Evolutionary conservation across 2,113 vertebrate species (phyloP).

Genomic region (Stigmatopora argus): DNA sequence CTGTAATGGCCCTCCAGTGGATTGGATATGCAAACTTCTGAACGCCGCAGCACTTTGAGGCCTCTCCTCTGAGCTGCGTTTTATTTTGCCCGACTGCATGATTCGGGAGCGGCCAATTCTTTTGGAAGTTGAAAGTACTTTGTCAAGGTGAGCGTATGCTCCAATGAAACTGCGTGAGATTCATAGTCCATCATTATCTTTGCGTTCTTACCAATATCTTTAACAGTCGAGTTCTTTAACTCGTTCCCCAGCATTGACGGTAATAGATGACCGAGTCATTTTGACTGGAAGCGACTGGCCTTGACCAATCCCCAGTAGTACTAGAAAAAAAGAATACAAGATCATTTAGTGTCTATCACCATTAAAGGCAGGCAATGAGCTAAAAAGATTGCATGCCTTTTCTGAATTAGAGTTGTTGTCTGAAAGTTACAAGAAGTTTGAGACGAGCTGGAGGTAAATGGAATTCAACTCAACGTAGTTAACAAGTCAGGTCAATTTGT

Average conservation of each 20-base stretch:
- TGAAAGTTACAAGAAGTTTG: too few relatives aligned
- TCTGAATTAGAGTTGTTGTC: too few relatives aligned
- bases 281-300: not conserved
- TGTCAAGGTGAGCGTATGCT: constrained; percentile 58
- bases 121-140: constrained; percentile 53
- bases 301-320: not conserved
- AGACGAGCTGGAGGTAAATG: too few relatives aligned
- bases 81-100: constrained; percentile 52
- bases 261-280: not conserved
- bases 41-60: constrained; percentile 45
- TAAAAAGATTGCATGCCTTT: too few relatives aligned
- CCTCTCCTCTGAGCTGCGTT: constrained; percentile 39
- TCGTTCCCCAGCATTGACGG: not conserved
- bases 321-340: too few relatives aligned
- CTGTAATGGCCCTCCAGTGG: constrained; percentile 62
- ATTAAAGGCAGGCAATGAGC: too few relatives aligned
- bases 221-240: not conserved
- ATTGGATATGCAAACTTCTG: constrained; percentile 50
- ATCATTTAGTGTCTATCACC: too few relatives aligned
- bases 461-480: too few relatives aligned
- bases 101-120: constrained; percentile 49
- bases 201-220: constrained; percentile 1
- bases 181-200: constrained; percentile 1
- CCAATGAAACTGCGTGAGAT: constrained; percentile 20
- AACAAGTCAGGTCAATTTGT: too few relatives aligned